Percentiles rank a stretch among this genome's conserved stretches.
Evolutionary conservation across 2,113 vertebrate genomes (phyloP).

Genomic region (Smithornis capensis): DNA sequence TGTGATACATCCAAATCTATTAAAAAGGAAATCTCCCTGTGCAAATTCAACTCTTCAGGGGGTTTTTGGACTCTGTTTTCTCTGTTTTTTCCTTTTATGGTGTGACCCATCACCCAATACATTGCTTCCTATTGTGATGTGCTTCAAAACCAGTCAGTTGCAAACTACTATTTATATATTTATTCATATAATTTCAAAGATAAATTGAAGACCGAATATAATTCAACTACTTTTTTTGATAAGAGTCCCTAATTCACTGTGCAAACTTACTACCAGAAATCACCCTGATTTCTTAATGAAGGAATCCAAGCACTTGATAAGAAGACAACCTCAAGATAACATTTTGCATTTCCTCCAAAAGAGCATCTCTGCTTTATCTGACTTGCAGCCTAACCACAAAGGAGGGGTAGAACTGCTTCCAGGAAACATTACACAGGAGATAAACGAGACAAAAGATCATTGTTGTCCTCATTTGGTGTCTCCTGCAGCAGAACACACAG

Average conservation of each 20-base stretch:
- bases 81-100: not conserved
- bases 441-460: not conserved
- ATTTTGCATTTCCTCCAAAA: not conserved
- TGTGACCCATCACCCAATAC: not conserved
- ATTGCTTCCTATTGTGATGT: not conserved
- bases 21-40: not conserved
- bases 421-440: not conserved
- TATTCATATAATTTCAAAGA: not conserved
- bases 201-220: not conserved
- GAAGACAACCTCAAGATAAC: not conserved
- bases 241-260: not conserved
- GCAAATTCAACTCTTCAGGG: not conserved
- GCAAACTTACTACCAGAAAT: not conserved
- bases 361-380: not conserved
- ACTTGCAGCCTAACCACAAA: not conserved
- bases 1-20: not conserved
- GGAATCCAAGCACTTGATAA: not conserved
- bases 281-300: not conserved
- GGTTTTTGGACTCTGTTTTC: not conserved
- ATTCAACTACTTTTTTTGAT: not conserved
- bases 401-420: not conserved
- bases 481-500: not conserved
- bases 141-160: not conserved
- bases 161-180: not conserved
- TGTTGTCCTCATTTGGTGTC: not conserved